Conservation (phyloP, 2,113 vertebrate genomes). For the Phyllostomus hastatus region DNA sequence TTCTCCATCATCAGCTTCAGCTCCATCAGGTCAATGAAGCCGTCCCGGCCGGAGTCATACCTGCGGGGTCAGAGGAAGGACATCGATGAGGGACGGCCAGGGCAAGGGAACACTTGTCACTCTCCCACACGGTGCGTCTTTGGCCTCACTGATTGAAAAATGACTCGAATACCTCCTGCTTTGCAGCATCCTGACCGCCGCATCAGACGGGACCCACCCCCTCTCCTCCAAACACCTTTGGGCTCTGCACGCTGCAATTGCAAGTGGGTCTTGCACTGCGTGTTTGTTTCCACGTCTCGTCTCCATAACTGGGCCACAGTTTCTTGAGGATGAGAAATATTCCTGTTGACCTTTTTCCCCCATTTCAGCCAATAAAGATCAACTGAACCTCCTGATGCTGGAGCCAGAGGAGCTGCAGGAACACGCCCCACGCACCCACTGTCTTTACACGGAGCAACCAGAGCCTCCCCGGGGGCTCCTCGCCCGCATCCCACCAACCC, state of each 20-base stretch:
- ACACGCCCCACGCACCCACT: fast-evolving
- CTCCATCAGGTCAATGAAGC: conserved; percentile 86
- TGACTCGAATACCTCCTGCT: neutral
- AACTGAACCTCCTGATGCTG: neutral
- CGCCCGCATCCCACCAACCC: neutral
- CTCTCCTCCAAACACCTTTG: neutral
- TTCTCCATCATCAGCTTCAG: conserved; percentile 88
- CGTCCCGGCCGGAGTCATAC: conserved; percentile 82
- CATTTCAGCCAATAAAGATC: neutral
- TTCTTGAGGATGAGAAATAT: neutral
- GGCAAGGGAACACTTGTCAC: fast-evolving
- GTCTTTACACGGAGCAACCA: fast-evolving
- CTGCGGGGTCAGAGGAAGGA: conserved; percentile 51
- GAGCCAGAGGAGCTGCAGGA: neutral
- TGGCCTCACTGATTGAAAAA: neutral
- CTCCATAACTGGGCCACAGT: too few relatives aligned
- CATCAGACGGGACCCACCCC: neutral
- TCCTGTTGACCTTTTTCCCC: neutral
- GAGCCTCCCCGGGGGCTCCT: neutral
- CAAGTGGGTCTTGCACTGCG: fast-evolving
- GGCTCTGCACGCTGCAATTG: neutral
- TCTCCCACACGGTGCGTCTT: neutral
- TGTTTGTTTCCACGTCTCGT: neutral
- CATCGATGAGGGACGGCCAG: fast-evolving
- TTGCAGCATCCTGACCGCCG: neutral